phyloP scores from a whole-genome alignment of 1,140 invertebrate genomes.

The Trissolcus basalis region DNA sequence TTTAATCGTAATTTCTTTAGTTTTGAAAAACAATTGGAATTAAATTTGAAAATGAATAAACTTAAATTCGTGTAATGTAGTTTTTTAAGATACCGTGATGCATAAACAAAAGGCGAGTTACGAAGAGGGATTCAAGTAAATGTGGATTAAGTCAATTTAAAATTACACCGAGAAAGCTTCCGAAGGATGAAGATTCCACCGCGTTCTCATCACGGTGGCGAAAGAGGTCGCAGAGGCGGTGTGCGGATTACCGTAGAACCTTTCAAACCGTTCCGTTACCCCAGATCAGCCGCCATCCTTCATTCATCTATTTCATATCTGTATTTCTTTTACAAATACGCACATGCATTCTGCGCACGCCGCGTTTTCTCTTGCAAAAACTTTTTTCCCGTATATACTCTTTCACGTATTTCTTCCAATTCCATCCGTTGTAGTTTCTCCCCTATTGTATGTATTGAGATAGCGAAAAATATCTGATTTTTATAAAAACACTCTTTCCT shows the following conservation, averaged over 20 bases:
- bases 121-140: slow-evolving; percentile 45
- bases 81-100: no score
- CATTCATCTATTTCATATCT: slow-evolving; percentile 30
- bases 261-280: slow-evolving; percentile 4
- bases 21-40: no score
- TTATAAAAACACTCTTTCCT: no score
- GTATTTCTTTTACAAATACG: slow-evolving; percentile 30
- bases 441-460: not conserved
- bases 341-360: slow-evolving; percentile 16
- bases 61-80: slow-evolving; percentile 18
- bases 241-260: slow-evolving; percentile 27
- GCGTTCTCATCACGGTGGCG: slow-evolving; percentile 24
- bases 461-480: no score
- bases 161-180: slow-evolving; percentile 36
- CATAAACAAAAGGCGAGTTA: no score
- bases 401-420: slow-evolving; percentile 16
- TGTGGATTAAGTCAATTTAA: slow-evolving; percentile 51
- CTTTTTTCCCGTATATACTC: slow-evolving; percentile 15
- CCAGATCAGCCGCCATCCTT: slow-evolving; percentile 13
- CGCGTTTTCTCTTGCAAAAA: not conserved
- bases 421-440: slow-evolving; percentile 4
- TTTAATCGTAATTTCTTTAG: no score
- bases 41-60: no score
- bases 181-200: slow-evolving; percentile 34
- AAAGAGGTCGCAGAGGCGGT: slow-evolving; percentile 39